phyloP scores from a whole-genome alignment of 2,113 vertebrate species.

The Seriola aureovittata region DNA sequence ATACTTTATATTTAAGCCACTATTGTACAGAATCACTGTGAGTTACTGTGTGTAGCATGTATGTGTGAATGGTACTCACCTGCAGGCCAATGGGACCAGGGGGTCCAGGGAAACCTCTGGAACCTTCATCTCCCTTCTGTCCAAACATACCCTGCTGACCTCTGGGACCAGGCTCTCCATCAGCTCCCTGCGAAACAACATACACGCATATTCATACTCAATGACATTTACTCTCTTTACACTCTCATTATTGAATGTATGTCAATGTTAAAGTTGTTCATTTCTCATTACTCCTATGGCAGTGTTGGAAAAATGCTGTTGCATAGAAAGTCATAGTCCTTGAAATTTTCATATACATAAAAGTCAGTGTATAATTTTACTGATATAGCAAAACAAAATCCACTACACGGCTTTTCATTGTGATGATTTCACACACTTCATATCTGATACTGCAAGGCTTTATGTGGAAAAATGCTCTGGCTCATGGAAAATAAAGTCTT shows the following conservation, averaged over 20 bases:
- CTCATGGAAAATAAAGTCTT: not conserved
- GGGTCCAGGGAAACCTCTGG: slow-evolving; percentile 96
- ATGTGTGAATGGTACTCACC: slow-evolving; percentile 79
- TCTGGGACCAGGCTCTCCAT: slow-evolving; percentile 96
- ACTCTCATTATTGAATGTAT: not conserved
- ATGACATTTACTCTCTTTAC: not conserved
- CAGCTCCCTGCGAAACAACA: slow-evolving; percentile 88
- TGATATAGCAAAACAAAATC: not conserved
- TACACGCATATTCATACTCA: not conserved
- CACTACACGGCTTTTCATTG: not conserved
- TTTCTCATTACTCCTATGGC: not conserved
- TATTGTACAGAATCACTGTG: too few species aligned
- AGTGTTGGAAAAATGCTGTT: not conserved
- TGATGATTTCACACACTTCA: not conserved
- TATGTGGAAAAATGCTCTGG: not conserved
- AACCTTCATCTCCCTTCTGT: slow-evolving; percentile 97
- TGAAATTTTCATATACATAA: not conserved
- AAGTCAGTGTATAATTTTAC: too few species aligned
- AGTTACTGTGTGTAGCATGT: not conserved
- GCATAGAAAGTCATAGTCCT: not conserved
- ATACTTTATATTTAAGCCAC: not conserved
- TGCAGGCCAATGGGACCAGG: slow-evolving; percentile 97
- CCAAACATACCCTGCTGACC: slow-evolving; percentile 99
- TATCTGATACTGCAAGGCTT: not conserved
- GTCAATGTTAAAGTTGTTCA: not conserved